phyloP scores from a whole-genome alignment of 1,140 invertebrate species.

The Drosophila grimshawi region DNA sequence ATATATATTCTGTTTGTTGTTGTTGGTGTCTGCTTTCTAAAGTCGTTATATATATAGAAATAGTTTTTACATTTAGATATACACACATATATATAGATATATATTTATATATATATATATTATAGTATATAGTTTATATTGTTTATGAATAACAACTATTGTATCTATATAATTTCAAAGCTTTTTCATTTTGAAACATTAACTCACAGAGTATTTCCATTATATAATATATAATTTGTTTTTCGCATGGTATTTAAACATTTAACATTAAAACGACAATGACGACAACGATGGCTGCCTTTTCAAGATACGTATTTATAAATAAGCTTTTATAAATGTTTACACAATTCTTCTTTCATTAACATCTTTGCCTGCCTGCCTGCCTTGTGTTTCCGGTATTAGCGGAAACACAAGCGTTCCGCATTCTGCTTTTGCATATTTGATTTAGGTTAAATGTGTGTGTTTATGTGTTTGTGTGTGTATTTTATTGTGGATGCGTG shows the following conservation, averaged over 20 bases:
- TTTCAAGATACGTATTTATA: slow-evolving; percentile 71
- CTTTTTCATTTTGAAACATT: slow-evolving; percentile 72
- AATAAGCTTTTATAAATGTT: slow-evolving; percentile 73
- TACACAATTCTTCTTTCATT: slow-evolving; percentile 51
- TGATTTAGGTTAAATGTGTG: slow-evolving; percentile 15
- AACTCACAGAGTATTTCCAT: slow-evolving; percentile 83
- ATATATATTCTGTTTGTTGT: slow-evolving; percentile 51
- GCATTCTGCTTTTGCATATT: slow-evolving; percentile 26
- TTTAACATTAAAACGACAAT: slow-evolving; percentile 76
- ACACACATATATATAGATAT: slow-evolving; percentile 47
- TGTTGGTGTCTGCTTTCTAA: slow-evolving; percentile 40
- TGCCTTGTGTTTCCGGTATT: slow-evolving; percentile 36
- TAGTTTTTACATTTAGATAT: slow-evolving; percentile 65
- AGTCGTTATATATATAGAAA: slow-evolving; percentile 48
- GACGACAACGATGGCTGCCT: slow-evolving; percentile 34
- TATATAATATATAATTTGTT: slow-evolving; percentile 76
- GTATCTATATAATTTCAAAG: slow-evolving; percentile 74
- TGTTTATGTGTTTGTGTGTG: slow-evolving; percentile 31
- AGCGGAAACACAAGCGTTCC: slow-evolving; percentile 51
- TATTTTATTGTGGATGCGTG: slow-evolving; percentile 29
- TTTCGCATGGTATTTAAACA: slow-evolving; percentile 53
- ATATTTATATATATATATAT: slow-evolving; percentile 30
- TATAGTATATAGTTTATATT: slow-evolving; percentile 35
- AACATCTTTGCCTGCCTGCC: slow-evolving; percentile 28
- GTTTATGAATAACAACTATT: slow-evolving; percentile 70